Conservation (phyloP, 2,888 invertebrate species). For the Agrotis exclamationis region DNA sequence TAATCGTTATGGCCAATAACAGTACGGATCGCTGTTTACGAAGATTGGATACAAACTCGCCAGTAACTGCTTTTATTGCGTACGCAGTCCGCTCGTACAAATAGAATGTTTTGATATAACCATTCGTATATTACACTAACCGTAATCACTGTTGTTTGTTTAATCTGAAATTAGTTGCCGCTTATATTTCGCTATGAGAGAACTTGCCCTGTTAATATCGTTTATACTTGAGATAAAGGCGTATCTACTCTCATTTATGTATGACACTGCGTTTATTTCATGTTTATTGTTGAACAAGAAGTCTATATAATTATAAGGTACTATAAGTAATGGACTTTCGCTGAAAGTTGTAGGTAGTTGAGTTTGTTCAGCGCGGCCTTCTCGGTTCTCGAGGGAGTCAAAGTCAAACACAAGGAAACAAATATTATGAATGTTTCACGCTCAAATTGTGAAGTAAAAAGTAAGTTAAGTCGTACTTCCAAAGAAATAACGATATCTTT, state of each 20-base stretch:
- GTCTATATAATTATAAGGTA: slow-evolving; percentile 49
- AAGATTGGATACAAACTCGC: slow-evolving; percentile 72
- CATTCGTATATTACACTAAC: slow-evolving; percentile 63
- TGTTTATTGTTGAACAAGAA: slow-evolving; percentile 50
- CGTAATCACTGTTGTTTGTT: slow-evolving; percentile 77
- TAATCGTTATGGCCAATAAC: slow-evolving; percentile 76
- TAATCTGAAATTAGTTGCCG: slow-evolving; percentile 74
- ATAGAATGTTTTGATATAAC: slow-evolving; percentile 64
- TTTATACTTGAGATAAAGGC: slow-evolving; percentile 61
- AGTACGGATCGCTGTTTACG: slow-evolving; percentile 70
- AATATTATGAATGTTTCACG: slow-evolving; percentile 59
- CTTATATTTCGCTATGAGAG: slow-evolving; percentile 66
- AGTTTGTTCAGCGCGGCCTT: slow-evolving; percentile 45
- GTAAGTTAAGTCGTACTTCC: slow-evolving; percentile 38
- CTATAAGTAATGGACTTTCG: slow-evolving; percentile 46
- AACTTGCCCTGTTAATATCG: slow-evolving; percentile 69
- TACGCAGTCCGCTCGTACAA: slow-evolving; percentile 60
- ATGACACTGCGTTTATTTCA: slow-evolving; percentile 40
- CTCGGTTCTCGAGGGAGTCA: slow-evolving; percentile 44
- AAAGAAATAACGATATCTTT: slow-evolving; percentile 34
- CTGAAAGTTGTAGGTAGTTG: slow-evolving; percentile 46
- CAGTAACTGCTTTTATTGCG: slow-evolving; percentile 71
- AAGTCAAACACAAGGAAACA: slow-evolving; percentile 66
- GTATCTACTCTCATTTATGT: slow-evolving; percentile 50
- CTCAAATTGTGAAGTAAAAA: slow-evolving; percentile 59